Base-by-base conservation (phyloP, 2,113 vertebrate species). In the Morone saxatilis region DNA sequence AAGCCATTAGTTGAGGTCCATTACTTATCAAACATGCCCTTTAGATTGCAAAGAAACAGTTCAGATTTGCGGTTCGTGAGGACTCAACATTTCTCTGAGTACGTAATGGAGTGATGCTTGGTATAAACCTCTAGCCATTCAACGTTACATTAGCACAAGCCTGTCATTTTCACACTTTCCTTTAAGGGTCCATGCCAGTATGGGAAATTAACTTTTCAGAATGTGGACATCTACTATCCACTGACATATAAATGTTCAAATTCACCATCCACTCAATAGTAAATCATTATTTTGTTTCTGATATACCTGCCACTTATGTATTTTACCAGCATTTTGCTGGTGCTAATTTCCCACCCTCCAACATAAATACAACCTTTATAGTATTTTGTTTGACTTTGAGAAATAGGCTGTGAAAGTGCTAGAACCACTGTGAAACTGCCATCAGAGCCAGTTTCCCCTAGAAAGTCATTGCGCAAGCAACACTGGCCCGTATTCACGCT, bases 101-200 rank as follows among this genome's bases (percentile, higher is more conserved):
- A 7, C 5, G 11, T 56, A 22, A 67, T 67, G n/a, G 40, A 13
- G 11, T 66, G n/a, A 25, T 51, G 56, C 36, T 74, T 40, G 20
- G 19, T 63, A 57, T 71, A 22, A 65, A 77, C 68, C 25, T 72
- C 68, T 63, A 71, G 13, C 54, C 71, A 45, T 71, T 79, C 47
- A 80, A 50, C 53, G n/a, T 36, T 48, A 14, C 43, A 17, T 25
- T 19, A 69, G 48, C 48, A 53, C 67, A 40, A 53, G 67, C 67
- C 25, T 60, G 57, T 16, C 25, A 4, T 38, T 16, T 1, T 17
- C 31, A 4, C 25, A 7, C 57, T 16, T 36, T 59, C 14, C 13
- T 17, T 56, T 20, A 40, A 19, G 7, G 36, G 7, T 43, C 4
- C 40, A 38, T 41, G 7, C 2, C 31, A 31, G 1, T 31, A 2